Evolutionary conservation across 2,113 vertebrate species (phyloP).

Genomic region (Rana temporaria): DNA sequence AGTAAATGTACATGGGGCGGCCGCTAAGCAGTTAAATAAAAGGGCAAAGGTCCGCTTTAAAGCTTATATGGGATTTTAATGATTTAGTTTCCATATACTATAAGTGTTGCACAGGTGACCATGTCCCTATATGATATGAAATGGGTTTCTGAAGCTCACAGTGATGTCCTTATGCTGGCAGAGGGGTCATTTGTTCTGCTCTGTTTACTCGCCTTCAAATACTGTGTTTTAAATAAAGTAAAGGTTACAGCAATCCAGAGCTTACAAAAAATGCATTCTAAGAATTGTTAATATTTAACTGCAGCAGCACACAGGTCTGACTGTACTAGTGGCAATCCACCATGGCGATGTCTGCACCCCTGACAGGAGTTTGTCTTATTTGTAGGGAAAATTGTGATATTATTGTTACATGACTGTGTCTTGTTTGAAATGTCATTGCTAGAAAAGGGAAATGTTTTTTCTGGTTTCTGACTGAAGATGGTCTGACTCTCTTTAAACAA

Average conservation of each 20-base stretch:
- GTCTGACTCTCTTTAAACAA: conserved; percentile 11
- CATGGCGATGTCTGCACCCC: background rate
- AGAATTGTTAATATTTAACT: conserved; percentile 50
- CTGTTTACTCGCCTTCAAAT: conserved; percentile 28
- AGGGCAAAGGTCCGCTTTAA: no score
- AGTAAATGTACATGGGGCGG: no score
- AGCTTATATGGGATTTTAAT: no score
- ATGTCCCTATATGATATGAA: conserved; percentile 22
- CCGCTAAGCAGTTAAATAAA: no score
- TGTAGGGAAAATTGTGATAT: background rate
- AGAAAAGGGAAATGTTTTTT: background rate
- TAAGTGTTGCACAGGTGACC: background rate
- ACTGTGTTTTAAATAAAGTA: background rate
- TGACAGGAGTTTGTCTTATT: background rate
- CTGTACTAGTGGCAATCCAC: background rate
- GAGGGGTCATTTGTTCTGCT: conserved; percentile 1
- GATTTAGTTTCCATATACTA: no score
- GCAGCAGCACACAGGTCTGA: background rate
- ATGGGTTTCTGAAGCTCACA: conserved; percentile 2
- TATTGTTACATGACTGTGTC: background rate
- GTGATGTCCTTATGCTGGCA: background rate
- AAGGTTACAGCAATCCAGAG: conserved; percentile 35
- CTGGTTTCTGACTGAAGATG: background rate
- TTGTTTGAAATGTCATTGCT: conserved; percentile 3
- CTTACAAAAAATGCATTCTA: conserved; percentile 25